A percentile compares a stretch with the other conserved stretches of the same genome.
Evolutionary conservation across 2,113 vertebrate species (phyloP).

Genomic region (Marmota flaviventris): DNA sequence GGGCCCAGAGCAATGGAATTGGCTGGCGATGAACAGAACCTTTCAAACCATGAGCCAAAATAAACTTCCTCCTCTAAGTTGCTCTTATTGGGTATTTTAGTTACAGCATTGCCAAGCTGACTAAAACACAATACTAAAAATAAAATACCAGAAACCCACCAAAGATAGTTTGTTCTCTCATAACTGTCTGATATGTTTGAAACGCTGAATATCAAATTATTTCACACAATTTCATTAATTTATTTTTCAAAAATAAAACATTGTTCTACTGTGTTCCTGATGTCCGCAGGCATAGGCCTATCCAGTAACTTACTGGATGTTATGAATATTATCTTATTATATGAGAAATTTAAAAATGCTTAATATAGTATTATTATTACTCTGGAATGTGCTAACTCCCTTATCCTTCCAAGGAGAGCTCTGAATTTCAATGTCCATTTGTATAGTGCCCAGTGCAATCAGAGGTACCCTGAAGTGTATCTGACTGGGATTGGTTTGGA

Average conservation of each 20-base stretch:
- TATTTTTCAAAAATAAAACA: not conserved
- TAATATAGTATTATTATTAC: not conserved
- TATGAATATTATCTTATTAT: not conserved
- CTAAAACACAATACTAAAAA: not conserved
- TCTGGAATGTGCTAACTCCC: not conserved
- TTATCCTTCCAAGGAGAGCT: not conserved
- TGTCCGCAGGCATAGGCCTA: not conserved
- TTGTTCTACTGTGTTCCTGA: not conserved
- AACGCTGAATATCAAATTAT: constrained; percentile 52
- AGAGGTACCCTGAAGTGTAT: not conserved
- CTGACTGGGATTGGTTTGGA: not conserved
- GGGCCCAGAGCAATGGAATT: no score
- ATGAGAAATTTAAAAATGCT: not conserved
- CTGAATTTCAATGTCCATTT: not conserved
- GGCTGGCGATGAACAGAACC: no score
- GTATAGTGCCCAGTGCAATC: not conserved
- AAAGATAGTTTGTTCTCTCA: not conserved
- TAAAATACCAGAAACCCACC: not conserved
- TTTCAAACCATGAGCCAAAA: no score
- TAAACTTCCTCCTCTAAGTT: no score
- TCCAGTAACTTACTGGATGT: not conserved
- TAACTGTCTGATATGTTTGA: not conserved
- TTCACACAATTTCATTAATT: not conserved
- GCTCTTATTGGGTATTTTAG: no score
- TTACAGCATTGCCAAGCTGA: no score